Evolutionary conservation across 2,113 vertebrate genomes (phyloP).

Genomic region (Heliornis fulica): DNA sequence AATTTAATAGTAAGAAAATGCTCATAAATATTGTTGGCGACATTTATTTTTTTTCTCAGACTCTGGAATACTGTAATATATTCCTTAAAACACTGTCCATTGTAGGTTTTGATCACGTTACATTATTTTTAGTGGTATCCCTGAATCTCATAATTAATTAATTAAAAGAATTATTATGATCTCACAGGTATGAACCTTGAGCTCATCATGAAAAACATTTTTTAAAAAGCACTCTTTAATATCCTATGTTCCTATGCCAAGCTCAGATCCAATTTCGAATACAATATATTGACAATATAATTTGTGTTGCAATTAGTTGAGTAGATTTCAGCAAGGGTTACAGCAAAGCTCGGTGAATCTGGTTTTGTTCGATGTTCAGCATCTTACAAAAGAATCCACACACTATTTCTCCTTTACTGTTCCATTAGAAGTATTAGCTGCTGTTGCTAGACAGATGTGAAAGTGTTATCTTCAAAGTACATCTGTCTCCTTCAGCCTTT

Average conservation of each 20-base stretch:
- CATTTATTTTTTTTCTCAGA: neutral
- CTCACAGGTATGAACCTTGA: neutral
- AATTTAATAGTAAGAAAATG: neutral
- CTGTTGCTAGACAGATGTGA: neutral
- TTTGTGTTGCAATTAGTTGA: neutral
- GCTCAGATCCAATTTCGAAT: neutral
- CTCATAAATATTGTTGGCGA: neutral
- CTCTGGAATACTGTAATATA: neutral
- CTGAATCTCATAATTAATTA: neutral
- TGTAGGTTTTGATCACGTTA: neutral
- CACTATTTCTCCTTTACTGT: neutral
- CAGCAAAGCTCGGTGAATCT: neutral
- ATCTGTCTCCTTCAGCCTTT: neutral
- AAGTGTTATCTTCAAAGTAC: neutral
- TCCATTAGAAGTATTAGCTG: neutral
- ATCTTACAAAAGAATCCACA: neutral
- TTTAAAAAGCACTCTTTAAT: neutral
- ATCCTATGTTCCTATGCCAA: neutral
- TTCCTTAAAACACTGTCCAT: neutral
- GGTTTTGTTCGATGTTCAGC: neutral
- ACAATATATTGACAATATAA: neutral
- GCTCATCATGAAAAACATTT: neutral
- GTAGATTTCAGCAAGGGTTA: neutral
- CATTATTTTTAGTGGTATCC: neutral
- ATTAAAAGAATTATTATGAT: neutral